These are phyloP conservation scores for Xylota segnis DNA, from an alignment of 2,888 invertebrate genomes.

Conservation along the genomic window DNA sequence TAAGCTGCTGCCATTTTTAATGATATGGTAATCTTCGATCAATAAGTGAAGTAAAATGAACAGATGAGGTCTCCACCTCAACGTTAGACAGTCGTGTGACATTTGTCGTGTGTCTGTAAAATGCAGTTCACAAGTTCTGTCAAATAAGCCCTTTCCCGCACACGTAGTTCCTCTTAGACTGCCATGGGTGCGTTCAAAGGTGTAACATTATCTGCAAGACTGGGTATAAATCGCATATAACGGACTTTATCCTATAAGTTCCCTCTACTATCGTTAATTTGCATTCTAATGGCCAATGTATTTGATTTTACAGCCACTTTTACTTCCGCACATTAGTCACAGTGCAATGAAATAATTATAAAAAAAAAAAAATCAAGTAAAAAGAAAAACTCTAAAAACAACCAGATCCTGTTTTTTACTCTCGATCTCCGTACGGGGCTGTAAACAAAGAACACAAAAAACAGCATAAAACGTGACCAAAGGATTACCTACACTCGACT, in stretches of 20 bases:
- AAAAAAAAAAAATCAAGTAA: not conserved
- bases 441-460: constrained; percentile 34
- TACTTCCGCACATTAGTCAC: constrained; percentile 39
- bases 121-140: no score
- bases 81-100: no score
- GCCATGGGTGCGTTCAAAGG: not conserved
- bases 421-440: constrained; percentile 21
- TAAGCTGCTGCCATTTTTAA: no score
- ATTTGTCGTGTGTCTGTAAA: no score
- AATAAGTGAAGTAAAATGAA: no score
- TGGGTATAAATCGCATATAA: not conserved
- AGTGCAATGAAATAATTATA: constrained; percentile 9
- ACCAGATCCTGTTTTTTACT: constrained; percentile 31
- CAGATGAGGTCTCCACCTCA: no score
- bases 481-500: constrained; percentile 53
- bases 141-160: no score
- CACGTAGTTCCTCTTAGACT: not conserved
- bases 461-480: constrained; percentile 64
- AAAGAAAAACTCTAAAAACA: not conserved
- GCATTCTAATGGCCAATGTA: constrained; percentile 28
- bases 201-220: not conserved
- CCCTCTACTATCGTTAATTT: not conserved
- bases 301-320: constrained; percentile 36
- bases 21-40: no score
- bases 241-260: not conserved